phyloP scores from a whole-genome alignment of 2,797 vertebrate genomes.

The Hydrocynus forskahlii region DNA sequence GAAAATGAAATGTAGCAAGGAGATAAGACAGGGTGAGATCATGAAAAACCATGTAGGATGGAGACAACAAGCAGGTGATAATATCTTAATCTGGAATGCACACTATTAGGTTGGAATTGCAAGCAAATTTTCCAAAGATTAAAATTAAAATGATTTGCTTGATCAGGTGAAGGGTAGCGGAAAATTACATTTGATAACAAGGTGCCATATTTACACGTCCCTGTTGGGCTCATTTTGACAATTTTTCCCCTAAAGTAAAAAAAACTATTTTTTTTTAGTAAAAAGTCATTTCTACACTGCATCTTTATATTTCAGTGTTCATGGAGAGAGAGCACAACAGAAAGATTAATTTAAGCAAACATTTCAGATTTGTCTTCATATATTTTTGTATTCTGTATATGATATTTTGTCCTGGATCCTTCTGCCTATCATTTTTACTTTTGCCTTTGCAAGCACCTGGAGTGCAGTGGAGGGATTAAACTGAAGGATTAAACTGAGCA shows the following conservation, averaged over 20 bases:
- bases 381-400: constrained; percentile 60
- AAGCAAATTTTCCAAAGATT: background rate
- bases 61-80: constrained; percentile 14
- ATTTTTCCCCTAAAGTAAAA: no score
- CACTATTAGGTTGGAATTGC: background rate
- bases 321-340: constrained; percentile 67
- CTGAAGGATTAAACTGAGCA: constrained; percentile 68
- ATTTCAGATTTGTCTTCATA: constrained; percentile 59
- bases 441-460: constrained; percentile 78
- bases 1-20: constrained; percentile 17
- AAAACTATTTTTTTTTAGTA: background rate
- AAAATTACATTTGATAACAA: constrained; percentile 20
- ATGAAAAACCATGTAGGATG: constrained; percentile 4
- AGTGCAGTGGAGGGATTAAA: constrained; percentile 71
- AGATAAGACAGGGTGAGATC: constrained; percentile 5
- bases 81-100: constrained; percentile 6
- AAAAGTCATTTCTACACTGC: background rate
- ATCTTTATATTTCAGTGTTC: constrained; percentile 52
- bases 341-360: constrained; percentile 53
- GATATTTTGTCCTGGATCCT: constrained; percentile 65
- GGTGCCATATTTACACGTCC: constrained; percentile 43
- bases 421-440: constrained; percentile 67
- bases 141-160: constrained; percentile 5
- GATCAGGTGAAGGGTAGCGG: constrained; percentile 1
- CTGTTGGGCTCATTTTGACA: constrained; percentile 26